Evolutionary conservation across 53 echinoderm and acorn worm species (phyloP).

Genomic region (Paelopatides confundens): DNA sequence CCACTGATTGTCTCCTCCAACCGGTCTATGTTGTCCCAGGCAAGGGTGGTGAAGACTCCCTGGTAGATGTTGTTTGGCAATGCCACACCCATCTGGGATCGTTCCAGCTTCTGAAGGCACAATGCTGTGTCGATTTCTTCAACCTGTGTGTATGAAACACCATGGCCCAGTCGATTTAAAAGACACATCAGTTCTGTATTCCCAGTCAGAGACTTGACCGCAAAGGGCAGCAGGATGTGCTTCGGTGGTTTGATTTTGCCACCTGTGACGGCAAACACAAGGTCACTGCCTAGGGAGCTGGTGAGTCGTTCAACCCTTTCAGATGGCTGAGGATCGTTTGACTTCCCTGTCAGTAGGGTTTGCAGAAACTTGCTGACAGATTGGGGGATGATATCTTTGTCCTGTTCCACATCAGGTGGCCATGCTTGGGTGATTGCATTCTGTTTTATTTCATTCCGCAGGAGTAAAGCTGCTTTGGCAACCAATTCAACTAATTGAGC

Average conservation of each 20-base stretch:
- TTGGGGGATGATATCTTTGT: not conserved
- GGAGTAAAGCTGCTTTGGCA: slow-evolving; percentile 46
- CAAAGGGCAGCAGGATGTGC: slow-evolving; percentile 54
- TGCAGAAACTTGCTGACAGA: slow-evolving; percentile 28
- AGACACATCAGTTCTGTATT: slow-evolving; percentile 56
- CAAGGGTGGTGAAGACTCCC: slow-evolving; percentile 36
- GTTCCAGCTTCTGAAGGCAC: slow-evolving; percentile 48
- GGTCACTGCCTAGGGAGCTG: slow-evolving; percentile 29
- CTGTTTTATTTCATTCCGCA: slow-evolving; percentile 54
- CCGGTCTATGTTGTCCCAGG: slow-evolving; percentile 66
- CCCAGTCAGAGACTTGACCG: slow-evolving; percentile 60
- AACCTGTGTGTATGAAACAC: slow-evolving; percentile 58
- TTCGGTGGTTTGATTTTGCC: slow-evolving; percentile 39
- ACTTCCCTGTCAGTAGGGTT: slow-evolving; percentile 8
- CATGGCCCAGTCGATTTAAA: slow-evolving; percentile 62
- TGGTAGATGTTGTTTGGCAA: slow-evolving; percentile 48
- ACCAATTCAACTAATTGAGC: not conserved
- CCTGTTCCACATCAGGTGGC: slow-evolving; percentile 34
- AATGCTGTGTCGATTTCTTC: slow-evolving; percentile 65
- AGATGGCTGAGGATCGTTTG: not conserved
- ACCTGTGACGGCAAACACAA: slow-evolving; percentile 45
- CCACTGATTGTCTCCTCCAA: slow-evolving; percentile 61
- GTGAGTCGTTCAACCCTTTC: slow-evolving; percentile 30
- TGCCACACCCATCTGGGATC: not conserved
- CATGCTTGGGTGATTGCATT: too few relatives aligned